Conservation (phyloP, 2,113 vertebrate genomes). For the Tympanuchus pallidicinctus region DNA sequence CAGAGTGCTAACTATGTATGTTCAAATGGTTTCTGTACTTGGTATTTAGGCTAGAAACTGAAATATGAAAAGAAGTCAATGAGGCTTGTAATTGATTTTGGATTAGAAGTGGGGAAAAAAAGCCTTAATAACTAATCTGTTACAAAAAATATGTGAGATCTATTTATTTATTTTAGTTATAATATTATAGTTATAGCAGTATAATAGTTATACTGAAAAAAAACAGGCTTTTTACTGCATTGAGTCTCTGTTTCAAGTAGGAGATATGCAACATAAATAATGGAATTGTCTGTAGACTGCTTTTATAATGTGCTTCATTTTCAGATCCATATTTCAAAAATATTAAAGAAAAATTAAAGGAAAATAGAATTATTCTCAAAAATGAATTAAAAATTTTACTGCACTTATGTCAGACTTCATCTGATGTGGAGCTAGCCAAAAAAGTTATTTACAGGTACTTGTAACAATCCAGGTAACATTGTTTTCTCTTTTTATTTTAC, state of each 20-base stretch:
- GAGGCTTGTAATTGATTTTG: neutral
- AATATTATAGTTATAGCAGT: neutral
- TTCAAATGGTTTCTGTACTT: neutral
- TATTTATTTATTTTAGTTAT: neutral
- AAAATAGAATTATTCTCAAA: conserved; percentile 81
- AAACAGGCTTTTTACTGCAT: neutral
- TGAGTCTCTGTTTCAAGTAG: neutral
- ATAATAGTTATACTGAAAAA: neutral
- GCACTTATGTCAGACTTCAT: conserved; percentile 85
- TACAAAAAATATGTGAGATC: neutral
- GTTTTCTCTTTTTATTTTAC: neutral
- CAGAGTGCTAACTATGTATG: neutral
- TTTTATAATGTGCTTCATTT: conserved; percentile 46
- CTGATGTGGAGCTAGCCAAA: conserved; percentile 85
- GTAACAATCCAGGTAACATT: neutral
- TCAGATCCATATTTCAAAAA: conserved; percentile 83
- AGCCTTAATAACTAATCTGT: neutral
- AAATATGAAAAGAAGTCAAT: neutral
- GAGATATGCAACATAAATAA: neutral
- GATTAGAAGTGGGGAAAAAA: neutral
- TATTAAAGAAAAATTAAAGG: conserved; percentile 84
- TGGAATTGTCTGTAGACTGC: neutral
- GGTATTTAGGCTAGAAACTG: neutral
- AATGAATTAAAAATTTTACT: conserved; percentile 87
- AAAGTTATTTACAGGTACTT: conserved; percentile 87